phyloP scores from a whole-genome alignment of 2,797 vertebrate species.

The Poecilia gillii region DNA sequence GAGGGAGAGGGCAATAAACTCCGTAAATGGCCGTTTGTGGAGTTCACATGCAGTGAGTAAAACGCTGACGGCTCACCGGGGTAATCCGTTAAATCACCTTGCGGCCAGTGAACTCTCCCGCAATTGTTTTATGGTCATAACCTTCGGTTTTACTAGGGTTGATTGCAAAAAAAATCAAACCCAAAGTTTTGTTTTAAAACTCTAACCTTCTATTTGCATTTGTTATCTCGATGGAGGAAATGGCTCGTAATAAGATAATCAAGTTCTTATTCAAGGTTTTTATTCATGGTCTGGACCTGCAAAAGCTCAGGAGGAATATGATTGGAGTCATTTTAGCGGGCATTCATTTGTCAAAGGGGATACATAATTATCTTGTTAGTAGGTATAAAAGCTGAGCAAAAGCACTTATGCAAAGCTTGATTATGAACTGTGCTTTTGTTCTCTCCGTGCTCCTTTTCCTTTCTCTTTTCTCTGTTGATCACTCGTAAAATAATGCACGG shows the following conservation, averaged over 20 bases:
- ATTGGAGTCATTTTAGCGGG: constrained; percentile 9
- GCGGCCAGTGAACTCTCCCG: constrained; percentile 70
- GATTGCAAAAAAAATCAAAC: constrained; percentile 44
- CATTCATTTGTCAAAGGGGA: not conserved
- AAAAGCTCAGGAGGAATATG: not conserved
- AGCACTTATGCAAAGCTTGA: constrained; percentile 12
- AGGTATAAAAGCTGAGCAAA: constrained; percentile 18
- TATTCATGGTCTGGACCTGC: not conserved
- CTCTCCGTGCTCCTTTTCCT: not conserved
- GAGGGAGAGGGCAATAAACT: constrained; percentile 59
- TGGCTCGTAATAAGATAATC: constrained; percentile 27
- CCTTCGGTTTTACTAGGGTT: constrained; percentile 52
- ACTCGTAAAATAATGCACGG: not conserved
- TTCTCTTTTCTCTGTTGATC: not conserved
- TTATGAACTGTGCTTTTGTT: not conserved
- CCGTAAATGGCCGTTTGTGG: constrained; percentile 62
- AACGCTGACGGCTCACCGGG: constrained; percentile 67
- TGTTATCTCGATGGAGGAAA: constrained; percentile 38
- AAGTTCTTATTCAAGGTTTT: constrained; percentile 33
- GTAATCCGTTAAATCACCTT: constrained; percentile 57
- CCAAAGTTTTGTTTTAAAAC: constrained; percentile 44
- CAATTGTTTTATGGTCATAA: constrained; percentile 49
- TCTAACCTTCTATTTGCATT: constrained; percentile 14
- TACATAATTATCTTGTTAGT: constrained; percentile 6
- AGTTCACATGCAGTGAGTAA: constrained; percentile 54